Percentiles rank a stretch among this genome's conserved stretches.
Evolutionary conservation across 2,888 invertebrate species (phyloP).

Genomic region (Rhorus exstirpatorius): DNA sequence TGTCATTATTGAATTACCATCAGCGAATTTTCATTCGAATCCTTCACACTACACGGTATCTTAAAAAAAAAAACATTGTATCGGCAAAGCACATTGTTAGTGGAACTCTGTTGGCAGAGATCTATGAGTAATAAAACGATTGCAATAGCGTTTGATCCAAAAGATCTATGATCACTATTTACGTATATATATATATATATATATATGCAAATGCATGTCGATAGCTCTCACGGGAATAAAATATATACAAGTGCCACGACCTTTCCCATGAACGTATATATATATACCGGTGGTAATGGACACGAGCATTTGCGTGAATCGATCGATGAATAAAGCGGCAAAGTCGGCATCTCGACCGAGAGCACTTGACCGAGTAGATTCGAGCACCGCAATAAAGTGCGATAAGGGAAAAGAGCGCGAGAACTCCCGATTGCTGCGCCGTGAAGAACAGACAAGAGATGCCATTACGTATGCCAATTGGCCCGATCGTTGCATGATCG

Average conservation of each 20-base stretch:
- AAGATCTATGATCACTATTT: slow-evolving; percentile 51
- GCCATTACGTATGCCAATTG: neutral
- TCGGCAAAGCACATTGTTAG: neutral
- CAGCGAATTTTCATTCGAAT: no score
- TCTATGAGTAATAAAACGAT: slow-evolving; percentile 9
- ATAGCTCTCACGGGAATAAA: slow-evolving; percentile 56
- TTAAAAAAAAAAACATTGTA: neutral
- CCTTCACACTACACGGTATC: no score
- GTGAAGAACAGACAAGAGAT: neutral
- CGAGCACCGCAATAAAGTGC: slow-evolving; percentile 61
- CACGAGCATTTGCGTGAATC: slow-evolving; percentile 19
- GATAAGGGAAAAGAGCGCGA: slow-evolving; percentile 46
- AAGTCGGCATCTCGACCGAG: slow-evolving; percentile 60
- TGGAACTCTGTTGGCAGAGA: neutral
- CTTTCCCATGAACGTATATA: slow-evolving; percentile 51
- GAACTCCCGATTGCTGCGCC: slow-evolving; percentile 2
- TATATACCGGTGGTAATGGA: slow-evolving; percentile 10
- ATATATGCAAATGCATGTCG: slow-evolving; percentile 20
- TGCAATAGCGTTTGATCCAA: slow-evolving; percentile 20
- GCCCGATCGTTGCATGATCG: neutral
- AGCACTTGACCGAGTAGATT: slow-evolving; percentile 70
- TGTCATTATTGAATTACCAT: no score
- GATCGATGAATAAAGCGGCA: slow-evolving; percentile 41
- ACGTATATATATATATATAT: slow-evolving; percentile 15
- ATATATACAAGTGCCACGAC: slow-evolving; percentile 48